These are phyloP conservation scores for Pasiphila rectangulata DNA, from an alignment of 2,888 invertebrate genomes.

Conservation along the genomic window DNA sequence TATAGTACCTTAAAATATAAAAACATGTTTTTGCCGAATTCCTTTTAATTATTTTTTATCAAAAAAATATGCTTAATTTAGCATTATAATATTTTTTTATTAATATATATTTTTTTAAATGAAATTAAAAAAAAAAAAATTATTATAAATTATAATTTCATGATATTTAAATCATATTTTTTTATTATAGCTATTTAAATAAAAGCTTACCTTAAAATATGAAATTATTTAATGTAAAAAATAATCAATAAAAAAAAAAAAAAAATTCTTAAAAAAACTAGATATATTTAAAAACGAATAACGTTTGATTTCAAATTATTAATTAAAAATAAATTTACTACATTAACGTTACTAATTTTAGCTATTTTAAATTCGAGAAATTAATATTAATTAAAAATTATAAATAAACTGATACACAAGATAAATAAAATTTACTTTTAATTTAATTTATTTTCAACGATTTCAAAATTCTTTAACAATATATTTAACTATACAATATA, in stretches of 20 bases:
- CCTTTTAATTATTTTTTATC: conserved; percentile 72
- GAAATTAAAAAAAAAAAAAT: conserved; percentile 74
- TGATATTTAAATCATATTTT: conserved; percentile 57
- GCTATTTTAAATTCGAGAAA: conserved; percentile 83
- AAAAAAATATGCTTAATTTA: conserved; percentile 78
- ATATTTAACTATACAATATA: too few species aligned
- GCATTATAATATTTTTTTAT: conserved; percentile 80
- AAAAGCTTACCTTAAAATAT: conserved; percentile 82
- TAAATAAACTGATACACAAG: conserved; percentile 85
- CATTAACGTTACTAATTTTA: conserved; percentile 81
- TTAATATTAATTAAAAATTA: conserved; percentile 54
- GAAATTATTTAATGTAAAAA: conserved; percentile 50
- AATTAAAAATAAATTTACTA: conserved; percentile 82
- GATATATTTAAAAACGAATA: conserved; percentile 85
- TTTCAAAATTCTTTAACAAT: too few species aligned
- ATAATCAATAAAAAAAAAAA: conserved; percentile 49
- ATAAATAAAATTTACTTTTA: too few species aligned
- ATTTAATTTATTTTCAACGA: too few species aligned
- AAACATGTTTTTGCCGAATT: conserved; percentile 84
- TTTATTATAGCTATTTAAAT: conserved; percentile 77
- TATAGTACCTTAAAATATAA: too few species aligned
- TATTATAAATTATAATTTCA: conserved; percentile 82
- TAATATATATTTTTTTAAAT: conserved; percentile 47
- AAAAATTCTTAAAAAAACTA: conserved; percentile 84
- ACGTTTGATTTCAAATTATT: conserved; percentile 83